Percentiles rank a stretch among this genome's conserved stretches.
Evolutionary conservation across 2,888 invertebrate genomes (phyloP).

Genomic region (Lamellibrachia columna): DNA sequence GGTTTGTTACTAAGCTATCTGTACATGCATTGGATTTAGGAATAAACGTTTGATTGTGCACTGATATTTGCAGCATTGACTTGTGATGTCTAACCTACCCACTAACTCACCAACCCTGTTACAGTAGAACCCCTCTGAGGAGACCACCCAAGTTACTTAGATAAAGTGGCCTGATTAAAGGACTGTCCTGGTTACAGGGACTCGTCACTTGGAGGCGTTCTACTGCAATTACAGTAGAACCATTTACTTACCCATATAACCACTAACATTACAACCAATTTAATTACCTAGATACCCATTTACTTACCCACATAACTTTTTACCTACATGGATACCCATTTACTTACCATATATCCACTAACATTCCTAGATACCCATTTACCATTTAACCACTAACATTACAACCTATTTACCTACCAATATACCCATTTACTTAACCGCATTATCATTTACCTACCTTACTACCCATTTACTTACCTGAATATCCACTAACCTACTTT

Average conservation of each 20-base stretch:
- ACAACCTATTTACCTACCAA: neutral
- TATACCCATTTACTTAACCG: neutral
- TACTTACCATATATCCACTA: too few relatives aligned
- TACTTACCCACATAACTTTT: neutral
- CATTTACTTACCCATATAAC: neutral
- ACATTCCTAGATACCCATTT: too few relatives aligned
- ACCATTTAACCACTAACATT: too few relatives aligned
- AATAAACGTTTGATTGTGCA: neutral
- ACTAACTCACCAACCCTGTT: neutral
- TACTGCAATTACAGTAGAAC: neutral
- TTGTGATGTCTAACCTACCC: constrained; percentile 3
- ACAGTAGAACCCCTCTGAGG: neutral
- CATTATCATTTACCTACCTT: neutral
- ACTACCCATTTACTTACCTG: neutral
- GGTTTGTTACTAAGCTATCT: neutral
- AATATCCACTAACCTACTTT: neutral
- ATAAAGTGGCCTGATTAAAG: neutral
- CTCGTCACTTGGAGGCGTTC: neutral
- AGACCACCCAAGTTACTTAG: neutral
- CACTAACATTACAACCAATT: neutral
- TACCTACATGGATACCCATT: too few relatives aligned
- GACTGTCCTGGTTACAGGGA: neutral
- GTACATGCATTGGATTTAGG: neutral
- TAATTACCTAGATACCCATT: neutral
- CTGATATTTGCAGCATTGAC: neutral